Base-by-base conservation (phyloP, 2,113 vertebrate species). In the Erythrolamprus reginae region DNA sequence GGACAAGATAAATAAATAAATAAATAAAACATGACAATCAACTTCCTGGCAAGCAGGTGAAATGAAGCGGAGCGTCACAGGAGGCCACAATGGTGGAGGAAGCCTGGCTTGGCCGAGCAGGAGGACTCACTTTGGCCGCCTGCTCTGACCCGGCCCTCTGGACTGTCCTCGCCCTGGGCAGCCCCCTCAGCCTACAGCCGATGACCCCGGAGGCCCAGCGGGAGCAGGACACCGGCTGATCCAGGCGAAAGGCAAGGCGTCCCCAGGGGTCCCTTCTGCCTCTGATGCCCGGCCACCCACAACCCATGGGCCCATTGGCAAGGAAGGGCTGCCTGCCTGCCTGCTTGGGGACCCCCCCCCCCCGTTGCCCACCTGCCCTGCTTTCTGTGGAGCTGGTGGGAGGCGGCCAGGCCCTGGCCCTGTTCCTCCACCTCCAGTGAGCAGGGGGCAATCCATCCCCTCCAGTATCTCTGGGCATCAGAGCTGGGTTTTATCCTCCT, bases 381-480 rank as follows among this genome's bases (percentile, higher is more conserved):
- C 94, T 96, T 93, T 92, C 93, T 94, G 94, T 93, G 95, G 95
- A 96, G 92, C 94, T 91, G 92, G 95, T 94, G 92, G 89, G 94
- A 95, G 95, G 6, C 93, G 97, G 96, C 95, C 96, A 97, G 96
- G 93, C 95, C 96, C 96, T 93, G 96, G 96, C 95, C 95, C 95
- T 95, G 97, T 97, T 96, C 97, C 96, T 97, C 96, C 96, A 96
- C 93, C 96, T 96, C 96, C 97, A 97, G 97, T 97, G 97, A 97
- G 96, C 96, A 96, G 95, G 95, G 97, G 96, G 95, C 97, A 96
- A 97, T 98, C 97, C 96, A 97, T 97, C 97, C 97, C 96, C 92
- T 95, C 95, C 96, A 97, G 96, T 97, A 97, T 97, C 97, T 97
- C 94, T 95, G 97, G 98, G 97, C 97, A 97, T 97, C 96, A 96